Base-by-base conservation (phyloP, 2,113 vertebrate genomes). In the Parus major region DNA sequence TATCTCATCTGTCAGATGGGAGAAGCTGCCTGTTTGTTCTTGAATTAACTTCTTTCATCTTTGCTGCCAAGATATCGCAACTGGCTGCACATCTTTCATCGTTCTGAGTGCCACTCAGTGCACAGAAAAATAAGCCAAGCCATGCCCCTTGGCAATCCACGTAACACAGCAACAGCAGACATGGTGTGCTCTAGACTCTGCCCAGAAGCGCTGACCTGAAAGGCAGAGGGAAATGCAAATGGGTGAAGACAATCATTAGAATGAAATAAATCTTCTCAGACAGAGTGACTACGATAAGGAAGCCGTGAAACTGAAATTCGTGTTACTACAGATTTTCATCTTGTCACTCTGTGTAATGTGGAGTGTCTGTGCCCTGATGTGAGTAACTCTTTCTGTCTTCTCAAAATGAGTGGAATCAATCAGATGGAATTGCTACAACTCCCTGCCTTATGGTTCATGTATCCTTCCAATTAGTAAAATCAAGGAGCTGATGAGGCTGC, bases 121-220 rank as follows among this genome's bases (percentile, higher is more conserved):
- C 50, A 93, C 87, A 61, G 83, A 88, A 47, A 87, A 91, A 87
- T 27, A 92, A 97, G 82, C 42, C 55, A 50, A 63, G 60, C 72
- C 31, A 5, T 79, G 92, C 75, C 91, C 90, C 57, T 77, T 53
- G 33, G 60, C 57, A 76, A 87, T 82, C 80, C 50, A 39, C 2
- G 14, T 39, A 52, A 69, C 7, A 29, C 35, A 55, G 85, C 85
- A 79, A 63, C 12, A 18, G 81, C 76, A 85, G 79, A 14, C 33
- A 13, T 12, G 44, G 79, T 29, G 5, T 20, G 35, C 42, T 61
- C 97, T 97, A 99, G 64, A 98, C 98, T 96, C 99, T 98, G 97
- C 98, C 98, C 42, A 99, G 96, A 93, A 99, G 98, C 16, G 98
- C 97, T 49, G 99, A 99, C 97, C 99, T 99, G 96, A 94, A 90